A percentile compares a stretch with the other conserved stretches of the same genome.
These are phyloP conservation scores for Anthrax anthrax DNA, from an alignment of 2,888 invertebrate genomes.

Conservation along the genomic window DNA sequence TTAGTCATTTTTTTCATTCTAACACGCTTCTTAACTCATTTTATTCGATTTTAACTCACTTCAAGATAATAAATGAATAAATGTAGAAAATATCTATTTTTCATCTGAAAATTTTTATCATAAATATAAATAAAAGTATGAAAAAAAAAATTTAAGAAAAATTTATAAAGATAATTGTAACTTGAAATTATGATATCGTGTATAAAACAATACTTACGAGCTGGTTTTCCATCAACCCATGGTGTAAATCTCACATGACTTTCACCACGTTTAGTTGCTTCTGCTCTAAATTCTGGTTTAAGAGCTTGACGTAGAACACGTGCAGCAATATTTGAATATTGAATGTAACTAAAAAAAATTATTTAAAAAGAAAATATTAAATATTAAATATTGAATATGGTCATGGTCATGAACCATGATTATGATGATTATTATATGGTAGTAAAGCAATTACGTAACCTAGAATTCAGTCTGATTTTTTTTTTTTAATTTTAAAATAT, in stretches of 20 bases:
- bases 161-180: neutral
- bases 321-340: conserved; percentile 90
- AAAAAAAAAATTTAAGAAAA: neutral
- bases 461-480: no score
- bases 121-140: neutral
- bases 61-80: no score
- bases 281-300: conserved; percentile 57
- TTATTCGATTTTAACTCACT: no score
- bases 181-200: neutral
- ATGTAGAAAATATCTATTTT: conserved; percentile 4
- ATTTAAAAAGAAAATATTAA: neutral
- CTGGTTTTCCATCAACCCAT: conserved; percentile 81
- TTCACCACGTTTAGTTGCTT: conserved; percentile 61
- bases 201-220: conserved; percentile 49
- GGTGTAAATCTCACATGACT: conserved; percentile 67
- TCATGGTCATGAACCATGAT: no score
- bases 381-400: no score
- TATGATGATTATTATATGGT: no score
- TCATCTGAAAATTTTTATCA: conserved; percentile 6
- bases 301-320: conserved; percentile 63
- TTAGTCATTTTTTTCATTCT: no score
- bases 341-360: conserved; percentile 65
- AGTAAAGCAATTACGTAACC: neutral
- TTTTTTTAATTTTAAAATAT: no score
- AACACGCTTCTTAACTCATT: no score